Percentiles rank a stretch among this genome's conserved stretches.
Conservation (phyloP, 2,797 vertebrate species). For the Sebastes wilsoni region DNA sequence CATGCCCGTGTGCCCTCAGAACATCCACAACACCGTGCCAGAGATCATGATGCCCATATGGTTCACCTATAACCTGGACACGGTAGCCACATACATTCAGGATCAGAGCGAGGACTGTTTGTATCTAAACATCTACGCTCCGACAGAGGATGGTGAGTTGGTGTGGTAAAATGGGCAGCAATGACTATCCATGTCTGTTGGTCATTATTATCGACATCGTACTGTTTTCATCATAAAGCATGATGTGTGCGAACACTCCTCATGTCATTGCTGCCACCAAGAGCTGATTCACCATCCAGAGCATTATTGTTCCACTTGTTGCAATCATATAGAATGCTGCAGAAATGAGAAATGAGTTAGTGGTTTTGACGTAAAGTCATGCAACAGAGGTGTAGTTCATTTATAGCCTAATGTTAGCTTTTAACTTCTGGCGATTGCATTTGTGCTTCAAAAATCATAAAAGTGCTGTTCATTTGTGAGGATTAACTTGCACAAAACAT, state of each 20-base stretch:
- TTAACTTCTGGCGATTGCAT: too few relatives aligned
- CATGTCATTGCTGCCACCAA: constrained; percentile 54
- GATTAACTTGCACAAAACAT: too few relatives aligned
- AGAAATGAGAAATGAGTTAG: too few relatives aligned
- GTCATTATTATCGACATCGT: constrained; percentile 33
- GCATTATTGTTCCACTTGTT: constrained; percentile 34
- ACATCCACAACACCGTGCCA: constrained; percentile 89
- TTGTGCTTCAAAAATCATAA: too few relatives aligned
- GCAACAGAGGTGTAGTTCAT: too few relatives aligned
- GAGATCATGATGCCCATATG: constrained; percentile 95
- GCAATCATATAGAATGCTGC: background rate
- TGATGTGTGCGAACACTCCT: constrained; percentile 49
- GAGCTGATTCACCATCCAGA: constrained; percentile 66
- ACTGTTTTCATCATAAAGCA: constrained; percentile 43
- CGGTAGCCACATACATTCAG: constrained; percentile 91
- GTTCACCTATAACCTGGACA: constrained; percentile 95
- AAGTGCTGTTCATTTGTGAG: too few relatives aligned
- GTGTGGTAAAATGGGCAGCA: constrained; percentile 26
- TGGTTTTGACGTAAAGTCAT: too few relatives aligned
- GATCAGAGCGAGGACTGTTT: constrained; percentile 94
- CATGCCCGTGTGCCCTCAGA: constrained; percentile 93
- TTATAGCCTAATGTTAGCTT: too few relatives aligned
- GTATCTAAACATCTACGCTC: constrained; percentile 92
- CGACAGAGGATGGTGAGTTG: constrained; percentile 90
- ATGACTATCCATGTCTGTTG: constrained; percentile 13